phyloP scores from a whole-genome alignment of 2,888 invertebrate genomes.

The Morpho achilles region DNA sequence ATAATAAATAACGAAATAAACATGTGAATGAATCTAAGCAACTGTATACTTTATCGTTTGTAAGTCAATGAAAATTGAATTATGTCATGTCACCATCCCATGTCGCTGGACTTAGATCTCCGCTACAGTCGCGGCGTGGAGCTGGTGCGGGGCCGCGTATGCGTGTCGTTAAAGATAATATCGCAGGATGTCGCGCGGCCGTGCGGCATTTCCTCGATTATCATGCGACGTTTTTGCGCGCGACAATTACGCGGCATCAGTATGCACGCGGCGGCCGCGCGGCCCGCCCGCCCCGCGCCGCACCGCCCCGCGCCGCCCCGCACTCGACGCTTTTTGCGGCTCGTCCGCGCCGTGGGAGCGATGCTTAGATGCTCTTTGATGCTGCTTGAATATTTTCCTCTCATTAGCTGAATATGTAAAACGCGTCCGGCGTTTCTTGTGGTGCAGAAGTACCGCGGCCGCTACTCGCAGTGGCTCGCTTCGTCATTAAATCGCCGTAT shows the following conservation, averaged over 20 bases:
- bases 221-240: conserved; percentile 64
- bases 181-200: conserved; percentile 32
- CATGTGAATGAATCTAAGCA: too few relatives aligned
- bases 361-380: conserved; percentile 31
- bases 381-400: conserved; percentile 35
- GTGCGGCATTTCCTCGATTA: conserved; percentile 60
- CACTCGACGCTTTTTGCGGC: conserved; percentile 38
- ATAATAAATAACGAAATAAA: too few relatives aligned
- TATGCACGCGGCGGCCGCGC: conserved; percentile 59
- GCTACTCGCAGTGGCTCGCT: too few relatives aligned
- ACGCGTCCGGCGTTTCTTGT: conserved; percentile 21
- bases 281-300: conserved; percentile 32
- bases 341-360: conserved; percentile 47
- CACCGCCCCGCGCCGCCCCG: conserved; percentile 28
- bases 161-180: conserved; percentile 21
- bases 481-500: too few relatives aligned
- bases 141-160: background rate
- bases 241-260: conserved; percentile 67
- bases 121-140: background rate
- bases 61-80: too few relatives aligned
- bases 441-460: background rate
- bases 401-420: conserved; percentile 27
- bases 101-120: background rate
- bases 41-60: too few relatives aligned
- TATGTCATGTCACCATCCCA: background rate